Conservation (phyloP, 2,797 vertebrate genomes). For the Semaprochilodus insignis region DNA sequence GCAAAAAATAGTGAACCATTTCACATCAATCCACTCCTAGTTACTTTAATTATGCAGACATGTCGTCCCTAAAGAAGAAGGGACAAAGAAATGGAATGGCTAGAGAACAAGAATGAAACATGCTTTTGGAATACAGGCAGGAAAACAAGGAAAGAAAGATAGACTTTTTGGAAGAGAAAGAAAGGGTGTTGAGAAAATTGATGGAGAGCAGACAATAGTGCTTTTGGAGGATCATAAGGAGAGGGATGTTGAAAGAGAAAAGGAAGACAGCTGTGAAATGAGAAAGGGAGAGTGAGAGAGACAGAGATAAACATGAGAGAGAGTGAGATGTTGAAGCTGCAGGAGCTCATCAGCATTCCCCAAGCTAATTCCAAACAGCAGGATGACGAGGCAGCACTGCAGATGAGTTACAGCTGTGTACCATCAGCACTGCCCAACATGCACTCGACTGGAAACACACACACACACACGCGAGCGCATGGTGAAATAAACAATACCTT, state of each 20-base stretch:
- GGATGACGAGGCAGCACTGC: constrained; percentile 30
- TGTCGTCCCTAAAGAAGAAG: neutral
- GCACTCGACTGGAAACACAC: constrained; percentile 9
- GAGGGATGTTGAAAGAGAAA: neutral
- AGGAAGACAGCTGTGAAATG: neutral
- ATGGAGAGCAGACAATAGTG: neutral
- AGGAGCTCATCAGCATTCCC: constrained; percentile 49
- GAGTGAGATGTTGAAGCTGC: constrained; percentile 6
- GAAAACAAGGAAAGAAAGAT: neutral
- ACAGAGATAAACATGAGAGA: neutral
- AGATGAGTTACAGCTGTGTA: constrained; percentile 52
- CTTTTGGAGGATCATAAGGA: neutral
- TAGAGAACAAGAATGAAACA: neutral
- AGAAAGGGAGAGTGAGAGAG: constrained; percentile 7
- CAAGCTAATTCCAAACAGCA: constrained; percentile 46
- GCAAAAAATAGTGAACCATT: no score
- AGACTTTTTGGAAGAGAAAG: neutral
- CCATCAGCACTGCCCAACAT: constrained; percentile 4
- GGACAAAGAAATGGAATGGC: neutral
- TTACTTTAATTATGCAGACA: no score
- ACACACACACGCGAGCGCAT: neutral
- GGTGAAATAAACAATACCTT: neutral
- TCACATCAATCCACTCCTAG: no score
- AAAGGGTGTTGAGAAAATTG: neutral
- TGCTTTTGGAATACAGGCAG: neutral